Evolutionary conservation across 1,140 invertebrate species (phyloP), one percentile per base, ranked within the genome.

Genomic region (Medauroidea extradentata): DNA sequence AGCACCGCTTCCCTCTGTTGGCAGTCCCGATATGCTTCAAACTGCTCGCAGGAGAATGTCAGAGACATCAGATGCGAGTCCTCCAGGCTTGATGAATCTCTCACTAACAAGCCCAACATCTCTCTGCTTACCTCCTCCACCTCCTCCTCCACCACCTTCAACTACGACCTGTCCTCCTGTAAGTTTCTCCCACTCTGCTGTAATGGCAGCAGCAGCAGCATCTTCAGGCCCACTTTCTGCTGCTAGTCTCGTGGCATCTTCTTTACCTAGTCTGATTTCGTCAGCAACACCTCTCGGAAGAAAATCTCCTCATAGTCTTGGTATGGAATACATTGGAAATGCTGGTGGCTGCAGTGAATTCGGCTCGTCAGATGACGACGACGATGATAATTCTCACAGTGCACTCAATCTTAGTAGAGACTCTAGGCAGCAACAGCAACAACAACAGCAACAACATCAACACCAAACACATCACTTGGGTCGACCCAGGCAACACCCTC

Each of bases 291-390:
- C 27, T 62, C 67, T 73, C 14, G 61, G 69, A 21, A 69, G 67
- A 56, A 76, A 74, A 66, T 77, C 76, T 21, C 75, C 75, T 9
- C 52, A 34, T 34, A 34, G 29, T 34, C 29, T 34, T 34, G 29
- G 29, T 34, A 34, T 34, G 29, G 29, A 34, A 34, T 34, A 75
- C 53, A 65, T 72, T 25, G 64, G 72, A 52, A 71, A 69, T 59
- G 69, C 68, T n/a, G 73, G 70, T 56, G 74, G 70, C 23, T 75
- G 74, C 50, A 78, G 73, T 57, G 81, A 84, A 21, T 76, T 78
- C 53, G 81, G 78, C 41, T 80, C 79, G 0, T 84, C 85, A n/a
- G 85, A 87, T 55, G 85, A 86, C 59, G 80, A 80, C 38, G 81
- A 83, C 34, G 69, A 73, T 14, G 82, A 84, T 59, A 83, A 82